Base-by-base conservation (phyloP, 2,888 invertebrate species). In the Chrysolina haemoptera region DNA sequence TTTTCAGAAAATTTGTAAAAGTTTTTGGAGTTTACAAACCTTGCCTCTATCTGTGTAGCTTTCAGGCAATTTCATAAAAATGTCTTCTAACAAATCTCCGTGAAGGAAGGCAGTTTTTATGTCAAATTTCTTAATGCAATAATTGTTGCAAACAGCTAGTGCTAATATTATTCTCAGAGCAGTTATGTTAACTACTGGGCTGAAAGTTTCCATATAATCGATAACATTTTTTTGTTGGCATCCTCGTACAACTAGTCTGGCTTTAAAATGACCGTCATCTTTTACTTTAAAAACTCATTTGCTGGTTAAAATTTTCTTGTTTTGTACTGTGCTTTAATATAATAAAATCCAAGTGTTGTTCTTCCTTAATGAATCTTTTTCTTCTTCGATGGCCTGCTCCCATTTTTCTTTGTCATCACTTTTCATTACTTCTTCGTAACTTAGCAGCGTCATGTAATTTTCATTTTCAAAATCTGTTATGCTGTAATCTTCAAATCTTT, bases 141-240 rank as follows among this genome's bases (percentile, higher is more conserved):
- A 35, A 20, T 62, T 62, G 22, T 62, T 14, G 14, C 18, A 18
- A 14, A 18, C 62, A 20, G 62, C 20, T 35, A 62, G 14, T 11
- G 62, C 62, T 20, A 62, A 12, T 6, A 62, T 14, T 22, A 71
- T 59, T 55, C 68, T 55, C 14, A 53, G 16, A 10, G 68, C n/a
- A 55, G 20, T 35, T 12, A 53, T 27, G 16, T 50, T 46, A 22
- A 48, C 53, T 9, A 53, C 55, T 40, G 68, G 55, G 55, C 55
- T 68, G 35, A 68, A 68, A 10, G 59, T 40, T 68, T 53, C 68
- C 12, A 9, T 11, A 35, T 53, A 68, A 40, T 68, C 68, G 12
- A 53, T 27, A 53, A 10, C 55, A 53, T 35, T n/a, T 68, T 22
- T n/a, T 55, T 68, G 53, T 14, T 27, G 27, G 68, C 35, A 68